Evolutionary conservation across 1,140 invertebrate species (phyloP).

Genomic region (Doryteuthis pealeii): DNA sequence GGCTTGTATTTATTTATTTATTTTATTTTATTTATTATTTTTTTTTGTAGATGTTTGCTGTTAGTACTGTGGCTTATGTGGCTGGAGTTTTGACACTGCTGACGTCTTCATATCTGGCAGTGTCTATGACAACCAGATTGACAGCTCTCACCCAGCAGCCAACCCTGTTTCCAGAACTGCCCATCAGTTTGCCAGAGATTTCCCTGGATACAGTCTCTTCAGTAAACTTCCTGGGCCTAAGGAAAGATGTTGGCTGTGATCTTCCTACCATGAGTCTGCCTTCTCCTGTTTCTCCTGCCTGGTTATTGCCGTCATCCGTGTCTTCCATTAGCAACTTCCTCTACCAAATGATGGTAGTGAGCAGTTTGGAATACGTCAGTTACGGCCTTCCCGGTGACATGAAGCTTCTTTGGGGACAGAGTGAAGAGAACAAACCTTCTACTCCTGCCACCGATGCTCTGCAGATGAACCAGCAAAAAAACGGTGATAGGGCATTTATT

Average conservation of each 20-base stretch:
- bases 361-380: no score
- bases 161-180: neutral
- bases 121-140: conserved; percentile 28
- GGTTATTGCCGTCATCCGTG: neutral
- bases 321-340: no score
- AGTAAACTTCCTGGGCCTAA: neutral
- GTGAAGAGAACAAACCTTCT: no score
- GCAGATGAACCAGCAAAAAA: no score
- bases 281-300: neutral
- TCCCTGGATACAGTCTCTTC: neutral
- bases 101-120: conserved; percentile 51
- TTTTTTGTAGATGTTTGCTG: conserved; percentile 64
- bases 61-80: conserved; percentile 73
- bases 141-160: conserved; percentile 12
- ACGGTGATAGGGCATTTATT: no score
- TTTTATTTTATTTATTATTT: conserved; percentile 24
- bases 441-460: no score
- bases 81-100: conserved; percentile 72
- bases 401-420: no score
- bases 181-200: no score
- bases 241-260: neutral
- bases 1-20: no score
- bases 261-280: neutral
- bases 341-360: no score
- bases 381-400: no score